Conservation (phyloP, 2,113 vertebrate species). For the Henicopernis longicauda region DNA sequence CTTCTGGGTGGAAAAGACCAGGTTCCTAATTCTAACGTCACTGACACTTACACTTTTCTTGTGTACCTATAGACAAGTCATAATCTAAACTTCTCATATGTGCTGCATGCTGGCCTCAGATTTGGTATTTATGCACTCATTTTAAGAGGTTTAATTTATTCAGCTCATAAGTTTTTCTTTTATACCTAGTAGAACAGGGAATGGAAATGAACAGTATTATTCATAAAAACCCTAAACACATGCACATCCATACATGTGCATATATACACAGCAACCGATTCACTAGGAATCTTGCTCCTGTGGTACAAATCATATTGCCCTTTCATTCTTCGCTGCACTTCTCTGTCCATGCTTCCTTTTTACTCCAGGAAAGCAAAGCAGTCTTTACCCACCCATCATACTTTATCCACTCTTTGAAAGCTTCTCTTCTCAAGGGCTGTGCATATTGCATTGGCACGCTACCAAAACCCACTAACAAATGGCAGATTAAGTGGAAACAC, state of each 20-base stretch:
- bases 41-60: background rate
- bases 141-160: background rate
- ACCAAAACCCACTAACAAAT: conserved; percentile 52
- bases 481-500: conserved; percentile 64
- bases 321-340: background rate
- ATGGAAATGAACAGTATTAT: background rate
- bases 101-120: background rate
- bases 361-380: background rate
- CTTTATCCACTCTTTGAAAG: background rate
- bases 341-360: background rate
- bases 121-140: background rate
- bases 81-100: background rate
- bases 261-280: accelerated
- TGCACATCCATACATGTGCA: background rate
- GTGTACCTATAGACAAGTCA: background rate
- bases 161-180: background rate
- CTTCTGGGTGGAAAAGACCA: background rate
- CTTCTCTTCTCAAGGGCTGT: conserved; percentile 3
- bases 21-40: background rate
- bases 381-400: background rate
- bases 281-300: background rate
- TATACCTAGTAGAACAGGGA: background rate
- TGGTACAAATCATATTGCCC: accelerated
- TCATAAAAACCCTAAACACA: background rate
- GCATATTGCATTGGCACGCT: background rate